Conservation (phyloP, 1,140 invertebrate genomes). For the Chelonus insularis region DNA sequence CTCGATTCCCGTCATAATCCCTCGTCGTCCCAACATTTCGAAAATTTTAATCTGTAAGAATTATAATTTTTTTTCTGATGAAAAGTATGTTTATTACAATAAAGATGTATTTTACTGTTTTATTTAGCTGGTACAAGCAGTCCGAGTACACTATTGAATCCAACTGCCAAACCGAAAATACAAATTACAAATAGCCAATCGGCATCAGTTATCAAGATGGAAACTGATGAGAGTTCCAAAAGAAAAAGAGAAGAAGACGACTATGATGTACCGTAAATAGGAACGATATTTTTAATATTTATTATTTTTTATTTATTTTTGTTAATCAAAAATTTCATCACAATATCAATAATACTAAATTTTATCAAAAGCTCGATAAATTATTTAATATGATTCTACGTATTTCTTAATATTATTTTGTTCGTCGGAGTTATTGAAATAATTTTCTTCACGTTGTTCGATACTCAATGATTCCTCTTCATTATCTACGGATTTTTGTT, state of each 20-base stretch:
- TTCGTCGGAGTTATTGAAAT: neutral
- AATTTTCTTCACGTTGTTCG: neutral
- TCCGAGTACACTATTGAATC: conserved; percentile 35
- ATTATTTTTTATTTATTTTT: neutral
- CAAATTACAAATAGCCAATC: conserved; percentile 62
- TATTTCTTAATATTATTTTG: neutral
- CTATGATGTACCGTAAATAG: conserved; percentile 62
- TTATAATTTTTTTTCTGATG: neutral
- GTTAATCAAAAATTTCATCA: neutral
- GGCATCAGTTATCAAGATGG: conserved; percentile 48
- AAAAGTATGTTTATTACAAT: too few species aligned
- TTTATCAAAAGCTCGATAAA: too few species aligned
- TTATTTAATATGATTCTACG: neutral
- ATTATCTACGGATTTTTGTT: neutral
- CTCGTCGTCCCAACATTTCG: neutral
- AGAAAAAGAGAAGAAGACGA: conserved; percentile 70
- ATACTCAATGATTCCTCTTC: conserved; percentile 15
- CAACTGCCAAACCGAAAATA: conserved; percentile 66
- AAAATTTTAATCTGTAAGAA: neutral
- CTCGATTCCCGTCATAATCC: neutral
- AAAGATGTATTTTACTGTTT: neutral
- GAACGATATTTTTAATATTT: neutral
- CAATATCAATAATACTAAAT: neutral
- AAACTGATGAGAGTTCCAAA: conserved; percentile 48
- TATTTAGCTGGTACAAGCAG: conserved; percentile 28